Conservation (phyloP, 2,113 vertebrate species). For the Bambusicola thoracicus region DNA sequence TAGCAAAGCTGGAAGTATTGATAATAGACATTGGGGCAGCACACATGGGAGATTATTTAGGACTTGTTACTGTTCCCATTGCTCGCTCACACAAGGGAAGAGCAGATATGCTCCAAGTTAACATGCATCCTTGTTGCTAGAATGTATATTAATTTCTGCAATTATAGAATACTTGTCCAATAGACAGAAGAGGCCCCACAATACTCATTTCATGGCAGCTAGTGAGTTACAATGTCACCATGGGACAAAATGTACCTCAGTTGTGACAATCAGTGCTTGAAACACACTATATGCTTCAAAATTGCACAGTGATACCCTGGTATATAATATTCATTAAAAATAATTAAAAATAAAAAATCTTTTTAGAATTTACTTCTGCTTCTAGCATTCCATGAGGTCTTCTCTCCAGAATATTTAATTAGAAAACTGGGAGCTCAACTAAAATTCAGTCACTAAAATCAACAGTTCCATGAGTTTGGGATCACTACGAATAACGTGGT, state of each 20-base stretch:
- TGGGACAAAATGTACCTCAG: conserved; percentile 16
- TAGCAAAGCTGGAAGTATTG: background rate
- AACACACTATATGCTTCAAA: background rate
- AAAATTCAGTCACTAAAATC: background rate
- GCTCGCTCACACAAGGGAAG: background rate
- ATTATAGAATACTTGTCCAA: background rate
- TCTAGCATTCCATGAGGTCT: background rate
- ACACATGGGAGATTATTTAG: background rate
- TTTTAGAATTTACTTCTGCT: background rate
- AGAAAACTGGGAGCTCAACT: background rate
- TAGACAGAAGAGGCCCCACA: background rate
- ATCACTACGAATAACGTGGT: background rate
- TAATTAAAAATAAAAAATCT: background rate
- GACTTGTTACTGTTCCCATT: background rate
- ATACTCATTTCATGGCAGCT: background rate
- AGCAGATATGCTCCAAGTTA: background rate
- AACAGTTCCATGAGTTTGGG: background rate
- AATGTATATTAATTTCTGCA: background rate
- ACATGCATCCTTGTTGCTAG: background rate
- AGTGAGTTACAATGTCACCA: background rate
- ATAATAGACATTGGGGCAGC: background rate
- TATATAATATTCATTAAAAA: background rate
- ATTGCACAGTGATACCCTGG: background rate
- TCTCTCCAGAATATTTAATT: background rate
- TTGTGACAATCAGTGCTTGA: conserved; percentile 17